Conservation (phyloP, 2,888 invertebrate genomes). For the Acleris literana region DNA sequence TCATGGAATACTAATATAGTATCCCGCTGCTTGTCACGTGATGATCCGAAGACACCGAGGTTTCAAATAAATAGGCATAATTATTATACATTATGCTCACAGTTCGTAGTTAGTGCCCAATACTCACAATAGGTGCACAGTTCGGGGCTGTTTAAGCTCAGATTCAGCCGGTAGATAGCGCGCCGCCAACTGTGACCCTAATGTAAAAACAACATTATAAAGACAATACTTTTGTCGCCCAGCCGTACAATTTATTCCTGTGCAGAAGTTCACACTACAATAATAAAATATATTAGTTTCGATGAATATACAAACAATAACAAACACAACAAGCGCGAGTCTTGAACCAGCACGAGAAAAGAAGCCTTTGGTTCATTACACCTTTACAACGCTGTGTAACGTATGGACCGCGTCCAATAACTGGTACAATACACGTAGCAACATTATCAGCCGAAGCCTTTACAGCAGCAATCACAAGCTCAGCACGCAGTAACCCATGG, state of each 20-base stretch:
- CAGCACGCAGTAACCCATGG: constrained; percentile 9
- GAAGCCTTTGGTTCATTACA: not conserved
- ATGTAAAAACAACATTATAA: too few species aligned
- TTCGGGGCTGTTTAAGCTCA: too few species aligned
- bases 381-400: constrained; percentile 1
- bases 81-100: too few species aligned
- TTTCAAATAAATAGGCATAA: not conserved
- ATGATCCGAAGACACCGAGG: not conserved
- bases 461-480: not conserved
- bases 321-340: not conserved
- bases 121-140: too few species aligned
- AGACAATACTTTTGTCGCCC: too few species aligned
- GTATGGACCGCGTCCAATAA: not conserved
- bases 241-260: too few species aligned
- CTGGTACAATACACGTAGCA: constrained; percentile 4
- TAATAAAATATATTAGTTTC: too few species aligned
- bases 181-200: too few species aligned
- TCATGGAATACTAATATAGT: not conserved
- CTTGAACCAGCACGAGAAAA: not conserved
- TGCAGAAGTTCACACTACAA: too few species aligned
- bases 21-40: not conserved
- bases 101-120: too few species aligned
- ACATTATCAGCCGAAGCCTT: constrained; percentile 13
- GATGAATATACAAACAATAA: not conserved
- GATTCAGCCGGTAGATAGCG: too few species aligned